phyloP scores from a whole-genome alignment of 2,113 vertebrate genomes.

The Neofelis nebulosa region DNA sequence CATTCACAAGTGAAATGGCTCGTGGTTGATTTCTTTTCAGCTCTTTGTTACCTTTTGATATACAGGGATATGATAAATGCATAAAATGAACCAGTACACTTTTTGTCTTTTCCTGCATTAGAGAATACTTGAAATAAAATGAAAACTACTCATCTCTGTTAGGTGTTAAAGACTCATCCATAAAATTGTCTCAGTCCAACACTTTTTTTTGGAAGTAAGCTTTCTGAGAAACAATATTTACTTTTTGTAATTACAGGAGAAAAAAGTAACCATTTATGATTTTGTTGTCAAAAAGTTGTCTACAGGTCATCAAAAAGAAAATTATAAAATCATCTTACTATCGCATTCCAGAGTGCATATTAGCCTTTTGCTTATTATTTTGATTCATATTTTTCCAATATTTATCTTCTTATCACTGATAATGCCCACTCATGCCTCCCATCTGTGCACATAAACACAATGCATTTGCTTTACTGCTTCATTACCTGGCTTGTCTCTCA shows the following conservation, averaged over 20 bases:
- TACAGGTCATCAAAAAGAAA: background rate
- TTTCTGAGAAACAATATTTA: conserved; percentile 7
- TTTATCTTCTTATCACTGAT: background rate
- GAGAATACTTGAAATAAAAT: conserved; percentile 13
- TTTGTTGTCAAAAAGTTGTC: background rate
- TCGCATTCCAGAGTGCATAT: background rate
- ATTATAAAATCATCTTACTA: background rate
- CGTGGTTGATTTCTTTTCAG: background rate
- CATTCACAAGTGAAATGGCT: background rate
- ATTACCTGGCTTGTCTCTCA: background rate
- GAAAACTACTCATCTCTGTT: background rate
- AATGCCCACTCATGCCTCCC: background rate
- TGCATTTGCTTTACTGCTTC: background rate
- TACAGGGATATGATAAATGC: background rate
- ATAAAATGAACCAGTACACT: background rate
- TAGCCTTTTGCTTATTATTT: background rate
- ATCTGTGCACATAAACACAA: background rate
- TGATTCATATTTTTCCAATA: background rate
- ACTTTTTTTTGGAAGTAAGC: background rate
- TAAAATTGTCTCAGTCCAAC: background rate
- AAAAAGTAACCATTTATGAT: background rate
- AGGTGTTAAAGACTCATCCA: background rate
- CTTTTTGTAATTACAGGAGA: background rate
- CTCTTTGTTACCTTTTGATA: background rate
- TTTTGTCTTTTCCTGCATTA: background rate